Evolutionary conservation across 2,888 invertebrate species (phyloP), one percentile per base, ranked within the genome.

Genomic region (Parnassius orleans): DNA sequence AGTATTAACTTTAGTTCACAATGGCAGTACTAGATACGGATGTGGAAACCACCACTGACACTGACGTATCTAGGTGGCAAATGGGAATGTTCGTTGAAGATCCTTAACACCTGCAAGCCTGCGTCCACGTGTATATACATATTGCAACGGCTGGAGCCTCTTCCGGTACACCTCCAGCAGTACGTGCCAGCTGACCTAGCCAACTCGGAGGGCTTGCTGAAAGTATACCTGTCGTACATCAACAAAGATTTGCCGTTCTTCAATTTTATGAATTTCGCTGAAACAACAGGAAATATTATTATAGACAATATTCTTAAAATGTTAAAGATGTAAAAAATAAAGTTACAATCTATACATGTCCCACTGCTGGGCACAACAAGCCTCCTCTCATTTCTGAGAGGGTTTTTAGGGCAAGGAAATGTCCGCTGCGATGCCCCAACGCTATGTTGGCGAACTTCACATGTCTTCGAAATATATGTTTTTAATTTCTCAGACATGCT

Each of bases 221-320:
- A 75, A 0, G 70, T 72, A 47, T 71, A 72, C 1, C 66, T 65
- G n/a, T 67, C 50, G 53, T 62, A 70, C 68, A 68, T 64, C 11
- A 75, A 56, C 44, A 67, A 61, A 3, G 55, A 41, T n/a, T 62
- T 68, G 7, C 70, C 69, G 44, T 51, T 60, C 5, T 14, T 10
- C 11, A 68, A 53, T 11, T 57, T 12, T 33, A 66, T 68, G 10
- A 68, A 48, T 41, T 53, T 33, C n/a, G 61, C 69, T 67, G 65
- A 19, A 68, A 67, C 41, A 54, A 56, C 33, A 33, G 0, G 33
- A 33, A 33, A 33, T 33, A 33, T 33, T 33, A 33, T 33, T 33
- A 33, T 33, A 7, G 7, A 33, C 33, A 33, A 7, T 33, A 33
- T 7, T 33, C 33, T 33, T 33, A 33, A 33, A 7, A 33, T 33